These are phyloP conservation scores for Pemphredon lugubris DNA, from an alignment of 2,888 invertebrate genomes.

Conservation along the genomic window DNA sequence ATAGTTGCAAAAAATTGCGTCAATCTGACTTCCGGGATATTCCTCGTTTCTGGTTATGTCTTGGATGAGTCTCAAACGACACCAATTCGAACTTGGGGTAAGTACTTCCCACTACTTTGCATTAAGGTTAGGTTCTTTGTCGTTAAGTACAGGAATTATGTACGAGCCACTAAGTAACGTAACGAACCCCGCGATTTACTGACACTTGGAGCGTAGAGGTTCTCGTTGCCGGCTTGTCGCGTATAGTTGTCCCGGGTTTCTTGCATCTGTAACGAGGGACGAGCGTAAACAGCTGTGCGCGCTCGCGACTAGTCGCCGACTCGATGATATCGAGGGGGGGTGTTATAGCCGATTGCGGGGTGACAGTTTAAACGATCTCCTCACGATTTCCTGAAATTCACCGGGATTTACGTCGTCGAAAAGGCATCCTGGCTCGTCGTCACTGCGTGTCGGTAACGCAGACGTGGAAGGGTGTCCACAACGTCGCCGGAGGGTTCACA, in stretches of 20 bases:
- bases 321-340: neutral
- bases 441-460: conserved; percentile 10
- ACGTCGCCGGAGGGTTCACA: neutral
- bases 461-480: conserved; percentile 4
- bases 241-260: conserved; percentile 24
- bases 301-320: neutral
- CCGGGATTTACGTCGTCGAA: conserved; percentile 1
- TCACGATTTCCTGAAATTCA: conserved; percentile 2
- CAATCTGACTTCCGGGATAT: neutral
- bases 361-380: conserved; percentile 6
- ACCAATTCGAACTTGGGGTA: conserved; percentile 16
- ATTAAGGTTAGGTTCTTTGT: conserved; percentile 56
- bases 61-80: neutral
- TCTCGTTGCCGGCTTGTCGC: conserved; percentile 5
- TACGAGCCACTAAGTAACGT: conserved; percentile 20
- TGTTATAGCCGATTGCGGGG: neutral
- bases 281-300: conserved; percentile 10
- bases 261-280: conserved; percentile 4
- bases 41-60: neutral
- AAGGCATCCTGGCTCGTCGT: conserved; percentile 3
- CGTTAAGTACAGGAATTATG: conserved; percentile 47
- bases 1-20: neutral
- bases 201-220: conserved; percentile 4
- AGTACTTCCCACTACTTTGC: conserved; percentile 16
- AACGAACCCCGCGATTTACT: conserved; percentile 12